Evolutionary conservation across 2,888 invertebrate genomes (phyloP).

Genomic region (Eumerus sabulonum): DNA sequence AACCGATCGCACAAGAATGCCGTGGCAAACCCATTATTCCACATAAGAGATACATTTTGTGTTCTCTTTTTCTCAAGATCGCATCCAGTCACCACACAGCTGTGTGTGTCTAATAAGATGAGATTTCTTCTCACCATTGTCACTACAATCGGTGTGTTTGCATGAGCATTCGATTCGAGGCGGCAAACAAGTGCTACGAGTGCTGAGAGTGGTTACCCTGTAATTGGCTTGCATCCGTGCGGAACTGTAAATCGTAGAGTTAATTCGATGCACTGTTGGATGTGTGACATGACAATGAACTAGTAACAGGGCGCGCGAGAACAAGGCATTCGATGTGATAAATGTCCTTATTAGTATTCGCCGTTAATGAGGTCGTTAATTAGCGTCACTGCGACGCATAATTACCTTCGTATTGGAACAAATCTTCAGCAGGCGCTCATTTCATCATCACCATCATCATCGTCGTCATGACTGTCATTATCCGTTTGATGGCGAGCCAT

Average conservation of each 20-base stretch:
- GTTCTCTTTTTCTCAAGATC: constrained; percentile 26
- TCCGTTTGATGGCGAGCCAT: too few relatives aligned
- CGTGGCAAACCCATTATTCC: constrained; percentile 45
- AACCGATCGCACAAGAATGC: constrained; percentile 29
- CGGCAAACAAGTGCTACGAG: background rate
- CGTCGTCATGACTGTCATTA: too few relatives aligned
- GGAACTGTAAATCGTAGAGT: constrained; percentile 56
- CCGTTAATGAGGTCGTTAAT: constrained; percentile 38
- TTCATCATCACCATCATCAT: too few relatives aligned
- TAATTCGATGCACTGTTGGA: constrained; percentile 62
- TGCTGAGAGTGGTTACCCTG: constrained; percentile 47
- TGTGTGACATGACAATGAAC: constrained; percentile 66
- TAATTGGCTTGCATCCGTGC: constrained; percentile 62
- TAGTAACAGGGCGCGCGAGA: constrained; percentile 40
- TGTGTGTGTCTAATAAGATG: constrained; percentile 56
- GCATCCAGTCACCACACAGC: background rate
- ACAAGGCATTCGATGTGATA: constrained; percentile 38
- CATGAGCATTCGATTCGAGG: constrained; percentile 49
- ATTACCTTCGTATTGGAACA: constrained; percentile 10
- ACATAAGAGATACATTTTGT: constrained; percentile 47
- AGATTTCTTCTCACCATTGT: constrained; percentile 66
- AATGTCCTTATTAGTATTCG: constrained; percentile 49
- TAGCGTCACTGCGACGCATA: constrained; percentile 24
- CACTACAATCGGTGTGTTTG: constrained; percentile 42
- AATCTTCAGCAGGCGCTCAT: too few relatives aligned